Evolutionary conservation across 2,888 invertebrate genomes (phyloP), one percentile per base, ranked within the genome.

Genomic region (Acrobasis repandana): DNA sequence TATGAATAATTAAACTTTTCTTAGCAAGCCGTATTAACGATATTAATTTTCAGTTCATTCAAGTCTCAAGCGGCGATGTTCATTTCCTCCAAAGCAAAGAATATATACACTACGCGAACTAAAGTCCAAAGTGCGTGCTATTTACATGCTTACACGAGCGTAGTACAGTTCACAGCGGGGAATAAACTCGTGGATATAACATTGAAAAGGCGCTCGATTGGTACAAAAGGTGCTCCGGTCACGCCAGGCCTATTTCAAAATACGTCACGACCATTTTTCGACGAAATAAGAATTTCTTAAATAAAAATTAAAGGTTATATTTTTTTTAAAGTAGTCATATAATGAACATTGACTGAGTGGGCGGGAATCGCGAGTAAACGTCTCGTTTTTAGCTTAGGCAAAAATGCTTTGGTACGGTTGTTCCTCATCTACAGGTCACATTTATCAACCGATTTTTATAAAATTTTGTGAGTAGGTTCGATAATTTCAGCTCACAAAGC

Each of bases 201-300:
- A n/a, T n/a, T 43, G 43, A 43, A n/a, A 43, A 14, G 2, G 11
- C 43, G 14, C 10, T 43, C 43, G 43, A n/a, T 38, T 1, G 14
- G 43, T 14, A 43, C 9, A 34, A 51, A 51, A 51, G 15, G 56
- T 56, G 46, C 46, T 43, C 43, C 14, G n/a, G 43, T 43, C 56
- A 56, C 43, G 56, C 56, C 18, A 56, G 43, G 20, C 14, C 8
- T 10, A 18, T 46, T 46, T 20, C 11, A 54, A 10, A 2, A 16
- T 5, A 34, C 34, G 56, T 56, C 56, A 56, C 43, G 56, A 51
- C 14, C 8, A 33, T 34, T 51, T 51, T 34, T 43, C 28, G 28
- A 28, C 28, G 28, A 0, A 28, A 28, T 28, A 28, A 28, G 28
- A 28, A 8, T 2, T 20, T 28, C 2, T 28, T 8, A 28, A 28